A percentile compares a stretch with the other conserved stretches of the same genome.
phyloP scores from a whole-genome alignment of 1,140 invertebrate species.

The Drosophila repleta region DNA sequence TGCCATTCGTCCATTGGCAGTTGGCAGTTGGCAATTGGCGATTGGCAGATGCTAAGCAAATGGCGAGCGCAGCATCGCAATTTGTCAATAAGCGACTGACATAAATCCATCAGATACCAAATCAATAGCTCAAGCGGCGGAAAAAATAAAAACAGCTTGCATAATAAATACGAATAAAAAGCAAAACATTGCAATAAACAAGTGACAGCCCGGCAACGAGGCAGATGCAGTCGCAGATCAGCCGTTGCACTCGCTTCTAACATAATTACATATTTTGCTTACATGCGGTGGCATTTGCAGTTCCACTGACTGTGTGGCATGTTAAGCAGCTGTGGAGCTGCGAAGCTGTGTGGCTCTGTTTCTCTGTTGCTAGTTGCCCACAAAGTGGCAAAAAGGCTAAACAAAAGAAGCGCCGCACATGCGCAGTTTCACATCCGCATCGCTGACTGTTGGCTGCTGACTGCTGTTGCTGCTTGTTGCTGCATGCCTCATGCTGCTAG shows the following conservation, averaged over 20 bases:
- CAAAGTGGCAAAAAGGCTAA: conserved; percentile 66
- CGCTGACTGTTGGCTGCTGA: conserved; percentile 31
- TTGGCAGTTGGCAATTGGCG: conserved; percentile 50
- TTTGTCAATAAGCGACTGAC: conserved; percentile 69
- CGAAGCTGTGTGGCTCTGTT: background rate
- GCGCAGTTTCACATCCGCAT: conserved; percentile 78
- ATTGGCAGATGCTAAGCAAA: conserved; percentile 47
- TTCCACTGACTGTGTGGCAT: conserved; percentile 62
- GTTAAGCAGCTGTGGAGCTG: conserved; percentile 68
- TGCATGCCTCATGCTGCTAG: conserved; percentile 4
- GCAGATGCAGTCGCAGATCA: conserved; percentile 1
- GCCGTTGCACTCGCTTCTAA: conserved; percentile 60
- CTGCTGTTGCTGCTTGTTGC: background rate
- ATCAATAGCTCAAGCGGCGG: conserved; percentile 47
- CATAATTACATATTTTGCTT: conserved; percentile 76
- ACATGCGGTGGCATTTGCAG: conserved; percentile 51
- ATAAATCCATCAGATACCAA: conserved; percentile 72
- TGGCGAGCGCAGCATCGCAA: conserved; percentile 45
- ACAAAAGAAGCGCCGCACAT: conserved; percentile 75
- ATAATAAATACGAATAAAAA: conserved; percentile 71
- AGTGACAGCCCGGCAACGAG: conserved; percentile 21
- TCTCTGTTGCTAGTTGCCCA: conserved; percentile 18
- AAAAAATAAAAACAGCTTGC: conserved; percentile 41
- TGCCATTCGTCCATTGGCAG: conserved; percentile 45
- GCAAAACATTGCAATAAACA: conserved; percentile 58